These are phyloP conservation scores for Andrena chrysosceles DNA, from an alignment of 2,888 invertebrate genomes.

Conservation along the genomic window DNA sequence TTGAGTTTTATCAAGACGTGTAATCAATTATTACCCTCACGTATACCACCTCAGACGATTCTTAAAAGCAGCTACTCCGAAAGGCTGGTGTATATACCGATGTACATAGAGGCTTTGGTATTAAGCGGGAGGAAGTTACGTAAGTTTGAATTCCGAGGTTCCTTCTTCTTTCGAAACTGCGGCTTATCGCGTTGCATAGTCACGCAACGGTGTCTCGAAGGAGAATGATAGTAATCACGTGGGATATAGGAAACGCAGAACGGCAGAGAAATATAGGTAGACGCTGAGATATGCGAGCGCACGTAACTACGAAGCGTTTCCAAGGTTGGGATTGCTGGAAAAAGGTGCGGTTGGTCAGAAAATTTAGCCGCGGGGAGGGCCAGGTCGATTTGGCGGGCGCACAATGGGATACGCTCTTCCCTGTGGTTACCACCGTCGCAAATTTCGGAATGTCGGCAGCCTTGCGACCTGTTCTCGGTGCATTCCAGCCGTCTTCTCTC, in stretches of 20 bases:
- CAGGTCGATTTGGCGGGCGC: constrained; percentile 23
- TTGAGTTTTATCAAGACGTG: too few relatives aligned
- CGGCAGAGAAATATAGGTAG: too few relatives aligned
- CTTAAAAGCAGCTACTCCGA: not conserved
- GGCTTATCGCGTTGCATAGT: constrained; percentile 3
- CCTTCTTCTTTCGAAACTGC: not conserved
- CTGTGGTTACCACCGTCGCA: constrained; percentile 69
- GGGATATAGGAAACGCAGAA: not conserved
- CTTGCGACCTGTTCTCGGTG: constrained; percentile 81
- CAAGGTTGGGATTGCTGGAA: too few relatives aligned
- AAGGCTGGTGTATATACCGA: not conserved
- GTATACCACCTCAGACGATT: too few relatives aligned
- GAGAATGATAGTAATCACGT: constrained; percentile 1
- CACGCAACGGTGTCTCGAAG: not conserved
- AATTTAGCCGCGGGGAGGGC: not conserved
- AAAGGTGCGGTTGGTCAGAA: not conserved
- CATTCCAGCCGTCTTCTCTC: constrained; percentile 75
- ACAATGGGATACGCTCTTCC: constrained; percentile 51
- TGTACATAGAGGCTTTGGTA: not conserved
- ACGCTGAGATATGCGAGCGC: not conserved
- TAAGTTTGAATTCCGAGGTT: constrained; percentile 2
- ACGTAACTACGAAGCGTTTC: not conserved
- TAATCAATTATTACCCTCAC: too few relatives aligned
- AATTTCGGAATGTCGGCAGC: constrained; percentile 81
- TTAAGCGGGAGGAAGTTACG: constrained; percentile 1